Conservation (phyloP, 2,888 invertebrate genomes). For the Heliothis peltigera region DNA sequence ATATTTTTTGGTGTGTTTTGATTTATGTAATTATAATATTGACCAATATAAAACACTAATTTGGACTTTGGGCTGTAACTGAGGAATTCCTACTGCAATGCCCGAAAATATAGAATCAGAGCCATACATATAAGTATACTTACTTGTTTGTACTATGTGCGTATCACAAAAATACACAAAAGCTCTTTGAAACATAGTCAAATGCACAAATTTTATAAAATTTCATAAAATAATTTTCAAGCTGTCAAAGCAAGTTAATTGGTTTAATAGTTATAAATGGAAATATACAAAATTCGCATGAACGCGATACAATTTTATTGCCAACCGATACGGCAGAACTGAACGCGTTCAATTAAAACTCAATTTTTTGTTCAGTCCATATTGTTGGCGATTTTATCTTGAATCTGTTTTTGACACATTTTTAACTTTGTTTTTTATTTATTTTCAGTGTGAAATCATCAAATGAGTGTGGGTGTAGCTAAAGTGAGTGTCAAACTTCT, state of each 20-base stretch:
- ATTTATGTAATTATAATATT: background rate
- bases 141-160: too few relatives aligned
- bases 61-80: too few relatives aligned
- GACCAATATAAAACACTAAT: too few relatives aligned
- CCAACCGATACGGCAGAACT: slow-evolving; percentile 8
- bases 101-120: too few relatives aligned
- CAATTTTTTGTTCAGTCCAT: slow-evolving; percentile 30
- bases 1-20: background rate
- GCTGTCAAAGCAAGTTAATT: slow-evolving; percentile 12
- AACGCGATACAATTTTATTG: slow-evolving; percentile 3
- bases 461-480: too few relatives aligned
- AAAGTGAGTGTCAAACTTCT: too few relatives aligned
- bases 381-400: slow-evolving; percentile 25
- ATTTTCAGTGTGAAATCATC: too few relatives aligned
- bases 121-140: too few relatives aligned
- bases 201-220: background rate
- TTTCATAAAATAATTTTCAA: background rate
- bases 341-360: slow-evolving; percentile 49
- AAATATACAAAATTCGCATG: slow-evolving; percentile 32
- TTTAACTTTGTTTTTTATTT: background rate
- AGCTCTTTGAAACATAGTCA: background rate
- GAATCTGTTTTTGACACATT: background rate
- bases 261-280: slow-evolving; percentile 16
- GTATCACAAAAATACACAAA: background rate
- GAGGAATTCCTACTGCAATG: too few relatives aligned